Evolutionary conservation across 2,113 vertebrate genomes (phyloP), one percentile per base, ranked within the genome.

Genomic region (Ia io): DNA sequence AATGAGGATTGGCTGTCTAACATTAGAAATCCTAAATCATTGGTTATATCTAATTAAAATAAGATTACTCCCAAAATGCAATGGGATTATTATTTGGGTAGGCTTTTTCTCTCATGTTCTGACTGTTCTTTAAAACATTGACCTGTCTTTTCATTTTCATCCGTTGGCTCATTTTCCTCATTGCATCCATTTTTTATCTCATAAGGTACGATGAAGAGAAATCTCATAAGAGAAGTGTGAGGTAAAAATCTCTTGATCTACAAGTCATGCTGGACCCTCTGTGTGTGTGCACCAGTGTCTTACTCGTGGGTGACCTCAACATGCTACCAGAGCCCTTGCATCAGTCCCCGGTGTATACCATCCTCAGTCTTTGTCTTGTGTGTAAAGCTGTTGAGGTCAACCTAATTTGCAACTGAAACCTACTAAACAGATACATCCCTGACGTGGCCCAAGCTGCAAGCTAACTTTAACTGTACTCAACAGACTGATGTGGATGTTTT

Each of bases 201-300:
- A 90, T 97, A 99, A 99, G 99, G 99, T 99, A 99, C 98, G 99
- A 99, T 98, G 98, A 99, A 98, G 98, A 99, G 97, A 99, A 98
- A 98, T 98, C 97, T 98, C 98, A 98, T 98, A 98, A 99, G 97
- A 99, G 98, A 98, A 99, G 98, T 97, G 98, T 98, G 98, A 99
- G 99, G 99, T 99, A 99, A 99, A 63, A 98, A 93, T 91, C 67
- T 96, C 77, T 97, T 97, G 71, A 94, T 96, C 94, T 97, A 71
- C 96, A 93, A 92, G 93, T 97, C 79, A 10, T 80, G 95, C 87
- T 84, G 92, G 91, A 96, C 35, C 73, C 69, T 63, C 32, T 89
- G 84, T 97, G 83, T 97, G 86, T 97, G 89, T 94, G 44, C 96
- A 49, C 88, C 94, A 96, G 91, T 93, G 97, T 97, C 96, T 97